Evolutionary conservation across 2,113 vertebrate species (phyloP), one percentile per base, ranked within the genome.

Genomic region (Chlamydotis undulata): DNA sequence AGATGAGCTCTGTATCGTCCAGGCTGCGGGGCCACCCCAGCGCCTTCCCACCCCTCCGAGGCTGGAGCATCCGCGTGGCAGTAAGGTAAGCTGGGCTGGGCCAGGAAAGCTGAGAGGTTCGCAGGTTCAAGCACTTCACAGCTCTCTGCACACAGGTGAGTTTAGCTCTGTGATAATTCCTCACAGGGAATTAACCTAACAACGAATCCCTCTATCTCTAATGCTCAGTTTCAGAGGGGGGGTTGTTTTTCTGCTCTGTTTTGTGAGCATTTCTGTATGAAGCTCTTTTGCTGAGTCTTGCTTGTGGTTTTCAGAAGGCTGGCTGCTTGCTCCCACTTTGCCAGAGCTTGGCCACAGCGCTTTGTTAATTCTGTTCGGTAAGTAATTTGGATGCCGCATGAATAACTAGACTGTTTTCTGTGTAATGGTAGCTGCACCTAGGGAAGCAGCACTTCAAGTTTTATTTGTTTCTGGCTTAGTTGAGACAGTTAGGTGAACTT

Each of bases 21-120:
- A 19, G 53, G 39, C 82, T 82, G 35, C 0, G 0, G 26, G 50
- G 18, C 29, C 53, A 86, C 5, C 7, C 43, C 14, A 28, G 31
- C 13, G 4, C 61, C 23, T 82, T 50, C 53, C 47, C 31, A 80
- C 37, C 15, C 35, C 29, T 53, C 17, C 0, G 0, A 60, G 21
- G 35, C 76, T 43, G 39, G n/a, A 71, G 28, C 12, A 63, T 37
- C 53, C 47, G 7, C 4, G 1, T 5, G 39, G 16, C 21, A 7
- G 29, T 39, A 52, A 56, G 45, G 23, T 11, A 33, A 89, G 29
- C 24, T 0, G 3, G 25, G 49, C 37, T 75, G 67, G 75, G 49
- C 26, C 21, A 14, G 31, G 53, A 60, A 19, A 29, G 53, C 52
- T 19, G 49, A 73, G 33, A 55, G 45, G 15, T 10, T 47, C 45